Conservation (phyloP, 2,888 invertebrate species). For the Herminia tarsipennalis region DNA sequence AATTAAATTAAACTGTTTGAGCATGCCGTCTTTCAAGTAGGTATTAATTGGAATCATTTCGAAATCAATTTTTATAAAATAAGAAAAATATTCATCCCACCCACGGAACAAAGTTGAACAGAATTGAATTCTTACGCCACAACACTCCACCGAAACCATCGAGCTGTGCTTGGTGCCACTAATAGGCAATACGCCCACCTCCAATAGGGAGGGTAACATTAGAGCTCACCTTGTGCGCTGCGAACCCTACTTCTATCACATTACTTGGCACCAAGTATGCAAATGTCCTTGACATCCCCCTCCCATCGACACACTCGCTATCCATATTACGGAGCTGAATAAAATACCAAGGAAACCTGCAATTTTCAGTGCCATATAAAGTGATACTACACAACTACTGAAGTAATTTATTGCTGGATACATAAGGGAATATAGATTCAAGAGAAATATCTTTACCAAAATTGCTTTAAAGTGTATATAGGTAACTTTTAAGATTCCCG, state of each 20-base stretch:
- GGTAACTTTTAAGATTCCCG: slow-evolving; percentile 84
- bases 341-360: slow-evolving; percentile 44
- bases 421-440: slow-evolving; percentile 84
- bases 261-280: slow-evolving; percentile 62
- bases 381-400: slow-evolving; percentile 82
- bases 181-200: slow-evolving; percentile 85
- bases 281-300: slow-evolving; percentile 41
- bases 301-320: slow-evolving; percentile 29
- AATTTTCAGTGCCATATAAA: slow-evolving; percentile 65
- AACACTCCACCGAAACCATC: slow-evolving; percentile 71
- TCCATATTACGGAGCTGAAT: slow-evolving; percentile 23
- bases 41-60: slow-evolving; percentile 64
- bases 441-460: slow-evolving; percentile 85
- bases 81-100: slow-evolving; percentile 58
- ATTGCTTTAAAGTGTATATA: slow-evolving; percentile 82
- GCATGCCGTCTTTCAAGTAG: slow-evolving; percentile 62
- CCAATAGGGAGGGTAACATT: slow-evolving; percentile 85
- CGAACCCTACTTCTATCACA: slow-evolving; percentile 75
- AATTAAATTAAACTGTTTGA: slow-evolving; percentile 60
- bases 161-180: slow-evolving; percentile 83
- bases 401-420: slow-evolving; percentile 85
- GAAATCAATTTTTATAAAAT: slow-evolving; percentile 41
- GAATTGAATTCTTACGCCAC: slow-evolving; percentile 66
- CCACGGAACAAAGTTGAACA: slow-evolving; percentile 58
- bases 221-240: slow-evolving; percentile 86